These are phyloP conservation scores for Tipula helvola DNA, from an alignment of 2,888 invertebrate species.

Conservation along the genomic window DNA sequence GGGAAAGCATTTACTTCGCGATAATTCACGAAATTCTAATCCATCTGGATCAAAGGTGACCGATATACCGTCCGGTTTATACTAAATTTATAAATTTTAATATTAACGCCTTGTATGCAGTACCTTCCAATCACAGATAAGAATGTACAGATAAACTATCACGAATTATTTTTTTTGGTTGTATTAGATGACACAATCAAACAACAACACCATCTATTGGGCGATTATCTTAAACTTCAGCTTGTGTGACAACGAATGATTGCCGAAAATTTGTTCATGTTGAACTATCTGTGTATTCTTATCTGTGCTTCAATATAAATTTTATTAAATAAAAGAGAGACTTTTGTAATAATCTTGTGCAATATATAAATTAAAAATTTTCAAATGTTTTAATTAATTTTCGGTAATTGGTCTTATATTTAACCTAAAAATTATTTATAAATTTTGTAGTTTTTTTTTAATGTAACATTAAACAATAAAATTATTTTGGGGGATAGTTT, in stretches of 20 bases:
- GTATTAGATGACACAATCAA: too few species aligned
- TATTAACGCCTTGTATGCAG: neutral
- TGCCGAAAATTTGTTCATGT: too few species aligned
- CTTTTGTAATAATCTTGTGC: conserved; percentile 7
- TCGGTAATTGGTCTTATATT: neutral
- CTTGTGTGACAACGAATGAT: too few species aligned
- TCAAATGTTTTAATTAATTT: neutral
- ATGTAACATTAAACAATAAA: neutral
- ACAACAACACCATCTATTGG: too few species aligned
- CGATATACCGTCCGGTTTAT: conserved; percentile 60
- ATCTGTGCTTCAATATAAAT: neutral
- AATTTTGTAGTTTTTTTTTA: neutral
- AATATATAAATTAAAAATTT: neutral
- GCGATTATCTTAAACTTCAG: too few species aligned
- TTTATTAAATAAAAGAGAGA: neutral
- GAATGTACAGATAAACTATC: too few species aligned
- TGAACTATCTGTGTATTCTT: too few species aligned
- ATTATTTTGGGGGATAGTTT: conserved; percentile 13
- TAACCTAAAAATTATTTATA: neutral
- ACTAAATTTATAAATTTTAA: conserved; percentile 31
- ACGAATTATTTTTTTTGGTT: too few species aligned
- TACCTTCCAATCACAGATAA: neutral
- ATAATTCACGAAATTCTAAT: conserved; percentile 26
- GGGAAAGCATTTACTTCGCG: conserved; percentile 27
- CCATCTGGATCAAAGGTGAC: conserved; percentile 49